These are phyloP conservation scores for Scolanthus callimorphus DNA, from an alignment of 92 coral and sea anemone genomes.

Conservation along the genomic window DNA sequence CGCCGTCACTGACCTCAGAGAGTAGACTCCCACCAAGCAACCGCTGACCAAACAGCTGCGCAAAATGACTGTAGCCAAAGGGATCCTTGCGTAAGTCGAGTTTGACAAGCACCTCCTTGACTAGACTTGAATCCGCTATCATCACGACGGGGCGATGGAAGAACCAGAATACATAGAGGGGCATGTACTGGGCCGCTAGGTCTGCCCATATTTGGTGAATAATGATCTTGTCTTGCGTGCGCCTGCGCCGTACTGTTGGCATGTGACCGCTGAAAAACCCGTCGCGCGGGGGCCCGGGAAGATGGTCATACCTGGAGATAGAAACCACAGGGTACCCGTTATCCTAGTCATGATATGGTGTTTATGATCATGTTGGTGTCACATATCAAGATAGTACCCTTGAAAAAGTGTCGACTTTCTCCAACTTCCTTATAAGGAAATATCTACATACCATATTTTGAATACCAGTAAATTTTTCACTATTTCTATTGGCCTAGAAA, in stretches of 20 bases:
- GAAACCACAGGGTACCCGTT: constrained; percentile 21
- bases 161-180: constrained; percentile 88
- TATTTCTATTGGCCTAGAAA: too few relatives aligned
- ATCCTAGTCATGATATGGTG: too few relatives aligned
- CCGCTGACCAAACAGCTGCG: constrained; percentile 76
- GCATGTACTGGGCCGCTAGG: constrained; percentile 56
- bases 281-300: constrained; percentile 80
- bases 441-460: constrained; percentile 1
- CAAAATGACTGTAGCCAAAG: constrained; percentile 79
- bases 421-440: too few relatives aligned
- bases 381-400: too few relatives aligned
- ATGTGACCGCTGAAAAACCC: constrained; percentile 76
- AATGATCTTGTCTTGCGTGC: constrained; percentile 42
- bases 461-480: too few relatives aligned
- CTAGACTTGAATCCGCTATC: constrained; percentile 66
- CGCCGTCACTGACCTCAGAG: constrained; percentile 42
- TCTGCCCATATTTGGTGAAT: constrained; percentile 85
- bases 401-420: too few relatives aligned
- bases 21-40: constrained; percentile 75
- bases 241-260: constrained; percentile 48
- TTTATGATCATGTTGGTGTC: too few relatives aligned
- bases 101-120: constrained; percentile 75
- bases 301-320: constrained; percentile 60
- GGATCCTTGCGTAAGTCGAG: constrained; percentile 68
- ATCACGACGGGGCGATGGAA: constrained; percentile 72